phyloP scores from a whole-genome alignment of 1,140 invertebrate species.

The Helicorthomorpha holstii region DNA sequence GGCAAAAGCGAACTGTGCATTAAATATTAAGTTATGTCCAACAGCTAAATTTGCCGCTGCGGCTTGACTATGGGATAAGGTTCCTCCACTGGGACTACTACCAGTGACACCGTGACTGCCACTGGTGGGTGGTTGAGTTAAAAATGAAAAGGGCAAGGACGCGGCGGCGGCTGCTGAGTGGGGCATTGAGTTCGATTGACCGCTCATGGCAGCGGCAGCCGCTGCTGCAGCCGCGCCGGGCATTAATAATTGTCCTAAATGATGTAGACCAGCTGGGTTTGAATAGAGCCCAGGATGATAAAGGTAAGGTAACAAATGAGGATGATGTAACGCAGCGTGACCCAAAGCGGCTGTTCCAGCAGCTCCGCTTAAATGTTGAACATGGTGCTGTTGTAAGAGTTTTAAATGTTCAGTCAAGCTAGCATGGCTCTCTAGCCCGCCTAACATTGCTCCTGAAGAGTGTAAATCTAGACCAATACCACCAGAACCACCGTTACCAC shows the following conservation, averaged over 20 bases:
- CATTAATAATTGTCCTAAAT: slow-evolving; percentile 40
- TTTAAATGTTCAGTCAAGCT: slow-evolving; percentile 2
- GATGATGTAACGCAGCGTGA: slow-evolving; percentile 64
- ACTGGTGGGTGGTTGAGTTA: slow-evolving; percentile 10
- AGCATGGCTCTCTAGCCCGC: too few species aligned
- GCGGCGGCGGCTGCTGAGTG: slow-evolving; percentile 1
- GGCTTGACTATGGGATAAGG: slow-evolving; percentile 24
- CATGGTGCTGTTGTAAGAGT: slow-evolving; percentile 8
- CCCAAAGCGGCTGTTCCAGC: slow-evolving; percentile 36
- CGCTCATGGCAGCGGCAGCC: slow-evolving; percentile 23
- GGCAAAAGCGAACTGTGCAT: slow-evolving; percentile 57
- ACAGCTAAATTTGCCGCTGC: slow-evolving; percentile 23
- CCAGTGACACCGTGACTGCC: slow-evolving; percentile 10
- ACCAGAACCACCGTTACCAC: too few species aligned
- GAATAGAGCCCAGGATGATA: slow-evolving; percentile 68
- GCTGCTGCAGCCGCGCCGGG: slow-evolving; percentile 32
- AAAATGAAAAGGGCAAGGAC: slow-evolving; percentile 13
- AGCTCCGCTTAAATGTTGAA: background rate
- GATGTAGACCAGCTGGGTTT: slow-evolving; percentile 7
- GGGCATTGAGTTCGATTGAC: too few species aligned
- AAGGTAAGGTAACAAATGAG: slow-evolving; percentile 62
- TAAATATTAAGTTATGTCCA: slow-evolving; percentile 58
- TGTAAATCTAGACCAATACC: too few species aligned
- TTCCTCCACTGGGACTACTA: slow-evolving; percentile 10
- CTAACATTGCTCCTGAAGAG: too few species aligned